phyloP scores from a whole-genome alignment of 2,113 vertebrate species.

The Semnornis frantzii region DNA sequence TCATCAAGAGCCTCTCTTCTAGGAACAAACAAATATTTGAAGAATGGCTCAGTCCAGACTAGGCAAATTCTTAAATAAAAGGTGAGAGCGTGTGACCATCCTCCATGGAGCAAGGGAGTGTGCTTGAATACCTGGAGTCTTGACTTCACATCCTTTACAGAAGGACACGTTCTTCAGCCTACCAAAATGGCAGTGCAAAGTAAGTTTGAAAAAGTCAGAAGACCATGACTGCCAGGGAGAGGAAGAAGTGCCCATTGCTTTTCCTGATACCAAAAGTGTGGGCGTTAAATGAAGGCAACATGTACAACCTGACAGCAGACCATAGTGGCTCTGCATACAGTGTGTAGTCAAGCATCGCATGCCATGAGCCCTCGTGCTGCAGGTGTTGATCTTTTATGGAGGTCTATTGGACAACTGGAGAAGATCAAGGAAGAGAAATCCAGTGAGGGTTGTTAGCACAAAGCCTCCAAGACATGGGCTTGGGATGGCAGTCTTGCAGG shows the following conservation, averaged over 20 bases:
- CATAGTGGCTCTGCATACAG: fast-evolving
- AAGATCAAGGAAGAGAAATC: background rate
- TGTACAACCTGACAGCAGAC: background rate
- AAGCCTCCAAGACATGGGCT: background rate
- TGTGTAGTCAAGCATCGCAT: fast-evolving
- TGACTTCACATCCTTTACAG: background rate
- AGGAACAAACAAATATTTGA: background rate
- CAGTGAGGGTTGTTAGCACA: background rate
- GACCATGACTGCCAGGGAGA: background rate
- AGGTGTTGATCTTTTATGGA: background rate
- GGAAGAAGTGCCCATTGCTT: background rate
- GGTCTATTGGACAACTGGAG: background rate
- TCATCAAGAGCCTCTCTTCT: background rate
- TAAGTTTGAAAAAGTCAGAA: background rate
- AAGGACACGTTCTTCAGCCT: background rate
- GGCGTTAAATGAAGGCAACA: background rate
- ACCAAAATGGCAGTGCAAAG: background rate
- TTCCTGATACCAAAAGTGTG: background rate
- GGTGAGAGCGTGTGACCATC: background rate
- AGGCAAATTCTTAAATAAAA: background rate
- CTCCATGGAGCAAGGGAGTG: background rate
- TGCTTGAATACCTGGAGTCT: background rate
- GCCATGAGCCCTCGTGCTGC: fast-evolving
- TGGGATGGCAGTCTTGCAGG: background rate
- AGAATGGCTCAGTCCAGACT: background rate